Base-by-base conservation (phyloP, 2,113 vertebrate genomes). In the Phalacrocorax brasilianus region DNA sequence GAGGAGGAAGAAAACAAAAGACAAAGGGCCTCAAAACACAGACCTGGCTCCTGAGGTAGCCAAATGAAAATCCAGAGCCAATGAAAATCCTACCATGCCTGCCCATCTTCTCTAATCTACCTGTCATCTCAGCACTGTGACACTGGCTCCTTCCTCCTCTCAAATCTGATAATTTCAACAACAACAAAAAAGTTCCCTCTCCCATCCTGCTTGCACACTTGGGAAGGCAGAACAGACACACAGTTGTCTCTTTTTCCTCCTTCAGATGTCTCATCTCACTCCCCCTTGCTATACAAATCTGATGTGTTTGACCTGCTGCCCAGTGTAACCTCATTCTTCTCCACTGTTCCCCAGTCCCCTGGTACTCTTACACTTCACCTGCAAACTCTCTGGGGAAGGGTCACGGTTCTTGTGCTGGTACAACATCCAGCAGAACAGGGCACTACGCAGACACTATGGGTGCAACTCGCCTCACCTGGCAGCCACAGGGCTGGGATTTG, bases 391-490 rank as follows among this genome's bases (percentile, higher is more conserved):
- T 12, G 33, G 20, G 20, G 15, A 88, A 67, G 61, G 47, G 28
- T 10, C 11, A 1, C 3, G 2, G 50, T n/a, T 76, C 72, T 24
- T 15, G 40, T 28, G 68, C 35, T 49, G 73, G 44, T 74, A 27
- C n/a, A 55, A 45, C 33, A 33, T 2, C 8, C 45, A 71, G 47
- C 22, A 78, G 38, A 68, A 33, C 33, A 56, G 32, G 19, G 44
- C 76, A 66, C 52, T 47, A 28, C 2, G 8, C 30, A 55, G 38
- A 40, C n/a, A 35, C 45, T 9, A 33, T 0, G 0, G 8, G 32
- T 16, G 21, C 55, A 62, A 12, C 19, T 33, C 2, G 7, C n/a
- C 42, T 68, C 56, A 68, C n/a, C 49, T 21, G 40, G 53, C 30
- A 80, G 73, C 20, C 38, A 30, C 33, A 40, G 20, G 14, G 40